Evolutionary conservation across 2,113 vertebrate species (phyloP), one percentile per base, ranked within the genome.

Genomic region (Butorides virescens): DNA sequence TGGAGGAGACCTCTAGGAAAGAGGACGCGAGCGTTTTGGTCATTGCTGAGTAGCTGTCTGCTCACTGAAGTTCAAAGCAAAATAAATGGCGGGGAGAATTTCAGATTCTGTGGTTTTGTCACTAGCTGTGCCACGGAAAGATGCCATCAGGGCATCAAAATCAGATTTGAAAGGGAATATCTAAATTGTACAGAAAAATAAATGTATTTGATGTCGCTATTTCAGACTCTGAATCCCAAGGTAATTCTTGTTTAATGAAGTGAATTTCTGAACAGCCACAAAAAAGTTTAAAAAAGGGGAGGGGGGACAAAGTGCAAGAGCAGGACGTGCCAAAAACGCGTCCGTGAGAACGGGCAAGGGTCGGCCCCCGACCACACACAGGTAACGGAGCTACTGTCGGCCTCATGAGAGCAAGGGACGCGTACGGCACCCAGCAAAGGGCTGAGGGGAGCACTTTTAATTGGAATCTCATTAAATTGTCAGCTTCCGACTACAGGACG

Each of bases 401-500:
- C 22, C 15, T 39, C 58, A 23, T 1, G 4, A 53, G 53, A 0
- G 3, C 62, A 25, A 30, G 36, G n/a, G 42, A 7, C 4, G 3
- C 5, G 23, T 13, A 13, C 3, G 1, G 11, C 37, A 30, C 2
- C 26, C 74, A 53, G 47, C 12, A 11, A 22, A 27, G 34, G 36
- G 34, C 37, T 14, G 55, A 52, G 13, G 20, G 42, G 20, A 66
- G 36, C 16, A 5, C 52, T 42, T n/a, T 29, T 22, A 59, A 32
- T 5, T 14, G 42, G 16, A 5, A 5, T 21, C 8, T 23, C 50
- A 15, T 26, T 21, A 30, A n/a, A 25, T 4, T 44, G 52, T 10
- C 4, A 1, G 6, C 44, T 29, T 19, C 18, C 10, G 32, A 8
- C 42, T 23, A 2, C 34, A 27, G 22, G 65, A 32, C 22, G 32